Base-by-base conservation (phyloP, 2,888 invertebrate species). In the Aricia artaxerxes region DNA sequence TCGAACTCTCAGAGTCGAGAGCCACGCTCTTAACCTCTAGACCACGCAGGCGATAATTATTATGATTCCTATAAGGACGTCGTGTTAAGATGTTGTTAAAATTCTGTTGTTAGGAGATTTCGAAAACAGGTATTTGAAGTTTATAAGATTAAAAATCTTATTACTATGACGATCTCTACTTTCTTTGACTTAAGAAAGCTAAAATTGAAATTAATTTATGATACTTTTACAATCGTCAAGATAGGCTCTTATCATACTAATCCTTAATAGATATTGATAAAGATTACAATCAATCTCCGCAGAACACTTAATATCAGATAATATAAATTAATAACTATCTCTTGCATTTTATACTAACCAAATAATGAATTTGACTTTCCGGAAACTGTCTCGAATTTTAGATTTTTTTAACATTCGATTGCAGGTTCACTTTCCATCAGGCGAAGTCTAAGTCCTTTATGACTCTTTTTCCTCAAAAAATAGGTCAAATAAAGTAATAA, bases 401-500 rank as follows among this genome's bases (percentile, higher is more conserved):
- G 7, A 44, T 44, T 44, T 44, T 40, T 6, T 44, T 44, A 9
- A 13, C 13, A 13, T 53, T 4, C 16, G 5, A 60, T 60, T n/a
- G 6, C 61, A 61, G 61, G 24, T 61, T 61, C n/a, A 24, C 24
- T n/a, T n/a, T 61, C 61, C 7, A n/a, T 64, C 1, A 31, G 64
- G 31, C 2, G 49, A 49, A 0, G 44, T 9, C 9, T 44, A 7
- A 44, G 11, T 49, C 49, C 49, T 64, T 31, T 31, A 4, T 69
- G 49, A 49, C 49, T 13, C 4, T 13, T 31, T 13, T 69, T 69
- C 69, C 11, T 69, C 31, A 69, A 69, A 4, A 69, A 69, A 7
- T 4, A 69, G 69, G 69, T 69, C 69, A 69, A 69, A 64, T 64
- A 64, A 64, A 24, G 24, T 69, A 35, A 69, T 69, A 69, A 69